Percentiles rank a stretch among this genome's conserved stretches.
Conservation (phyloP, 2,888 invertebrate genomes). For the Eudasyphora cyanicolor region DNA sequence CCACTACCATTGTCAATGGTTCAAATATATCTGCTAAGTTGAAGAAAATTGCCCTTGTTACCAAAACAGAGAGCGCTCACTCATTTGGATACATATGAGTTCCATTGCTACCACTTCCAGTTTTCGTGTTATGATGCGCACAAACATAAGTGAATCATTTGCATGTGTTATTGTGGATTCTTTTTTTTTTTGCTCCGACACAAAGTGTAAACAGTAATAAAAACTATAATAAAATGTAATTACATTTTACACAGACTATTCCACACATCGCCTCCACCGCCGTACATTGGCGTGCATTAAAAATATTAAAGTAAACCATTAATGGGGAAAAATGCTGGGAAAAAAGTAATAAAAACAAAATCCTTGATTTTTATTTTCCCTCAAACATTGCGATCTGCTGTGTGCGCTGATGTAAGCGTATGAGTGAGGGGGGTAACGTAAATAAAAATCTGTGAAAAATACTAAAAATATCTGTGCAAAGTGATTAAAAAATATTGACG, state of each 20-base stretch:
- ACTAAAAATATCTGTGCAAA: neutral
- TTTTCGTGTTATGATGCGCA: no score
- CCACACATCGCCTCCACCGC: neutral
- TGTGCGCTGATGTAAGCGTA: neutral
- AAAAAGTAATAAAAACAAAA: constrained; percentile 25
- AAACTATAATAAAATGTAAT: constrained; percentile 59
- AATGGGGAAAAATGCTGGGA: neutral
- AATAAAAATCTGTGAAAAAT: neutral
- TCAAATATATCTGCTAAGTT: no score
- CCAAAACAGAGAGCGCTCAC: no score
- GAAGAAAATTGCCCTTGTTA: no score
- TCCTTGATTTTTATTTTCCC: constrained; percentile 39
- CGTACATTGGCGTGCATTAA: neutral
- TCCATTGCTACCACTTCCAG: no score
- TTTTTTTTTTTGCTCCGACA: neutral
- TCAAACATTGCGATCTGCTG: neutral
- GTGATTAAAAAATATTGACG: neutral
- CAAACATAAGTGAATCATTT: neutral
- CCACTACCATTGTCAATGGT: no score
- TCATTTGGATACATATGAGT: no score
- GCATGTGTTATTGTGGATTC: neutral
- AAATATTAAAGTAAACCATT: constrained; percentile 18
- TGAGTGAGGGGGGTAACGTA: neutral
- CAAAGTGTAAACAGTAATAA: neutral
- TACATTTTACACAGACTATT: constrained; percentile 47